phyloP scores from a whole-genome alignment of 2,797 vertebrate genomes.

The Garrulus glandarius region DNA sequence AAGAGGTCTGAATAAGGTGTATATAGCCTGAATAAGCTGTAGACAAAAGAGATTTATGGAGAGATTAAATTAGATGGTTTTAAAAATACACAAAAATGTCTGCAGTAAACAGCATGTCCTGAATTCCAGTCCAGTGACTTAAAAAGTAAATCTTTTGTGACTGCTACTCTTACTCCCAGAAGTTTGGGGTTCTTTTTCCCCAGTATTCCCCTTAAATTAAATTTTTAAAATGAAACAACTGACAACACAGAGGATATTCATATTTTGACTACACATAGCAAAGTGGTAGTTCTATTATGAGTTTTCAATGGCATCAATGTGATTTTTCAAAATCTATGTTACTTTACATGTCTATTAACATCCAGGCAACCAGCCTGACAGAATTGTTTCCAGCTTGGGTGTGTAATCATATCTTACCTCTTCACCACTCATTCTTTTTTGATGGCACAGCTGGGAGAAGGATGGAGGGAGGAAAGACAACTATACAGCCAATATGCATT shows the following conservation, averaged over 20 bases:
- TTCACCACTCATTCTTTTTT: background rate
- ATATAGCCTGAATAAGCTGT: background rate
- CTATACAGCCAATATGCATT: background rate
- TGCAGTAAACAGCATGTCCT: background rate
- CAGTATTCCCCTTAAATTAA: background rate
- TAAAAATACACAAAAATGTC: background rate
- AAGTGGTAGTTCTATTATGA: background rate
- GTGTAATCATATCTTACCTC: background rate
- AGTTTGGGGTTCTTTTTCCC: fast-evolving
- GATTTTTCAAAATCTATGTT: background rate
- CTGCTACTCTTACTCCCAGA: background rate
- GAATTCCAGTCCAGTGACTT: background rate
- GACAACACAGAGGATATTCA: background rate
- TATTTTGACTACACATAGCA: background rate
- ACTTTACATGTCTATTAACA: background rate
- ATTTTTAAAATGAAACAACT: background rate
- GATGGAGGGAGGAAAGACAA: background rate
- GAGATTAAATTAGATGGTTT: background rate
- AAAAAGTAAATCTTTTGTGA: background rate
- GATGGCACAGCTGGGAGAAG: background rate
- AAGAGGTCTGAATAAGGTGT: background rate
- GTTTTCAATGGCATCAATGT: background rate
- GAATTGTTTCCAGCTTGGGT: background rate
- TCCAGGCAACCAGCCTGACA: background rate
- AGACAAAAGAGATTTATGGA: background rate